These are phyloP conservation scores for Leptestheria dahalacensis DNA, from an alignment of 1,140 invertebrate genomes.

Conservation along the genomic window DNA sequence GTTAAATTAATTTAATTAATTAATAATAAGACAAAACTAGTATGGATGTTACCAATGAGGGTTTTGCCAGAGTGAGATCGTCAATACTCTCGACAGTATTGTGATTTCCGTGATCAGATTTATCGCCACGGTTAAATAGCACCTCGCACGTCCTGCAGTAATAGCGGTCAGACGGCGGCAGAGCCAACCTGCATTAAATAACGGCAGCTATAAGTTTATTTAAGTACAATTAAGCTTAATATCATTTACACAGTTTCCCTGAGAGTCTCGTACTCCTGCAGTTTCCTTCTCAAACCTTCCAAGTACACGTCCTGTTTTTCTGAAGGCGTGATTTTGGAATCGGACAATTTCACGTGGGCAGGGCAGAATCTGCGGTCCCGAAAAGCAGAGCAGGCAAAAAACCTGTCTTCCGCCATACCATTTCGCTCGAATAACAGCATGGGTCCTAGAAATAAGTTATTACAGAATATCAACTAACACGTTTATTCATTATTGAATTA, in stretches of 20 bases:
- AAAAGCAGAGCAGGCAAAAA: conserved; percentile 63
- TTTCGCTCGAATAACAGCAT: conserved; percentile 46
- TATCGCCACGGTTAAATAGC: no score
- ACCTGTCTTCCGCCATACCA: conserved; percentile 30
- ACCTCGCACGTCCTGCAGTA: neutral
- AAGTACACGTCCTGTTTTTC: no score
- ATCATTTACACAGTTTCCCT: no score
- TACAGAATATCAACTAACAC: no score
- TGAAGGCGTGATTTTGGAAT: neutral
- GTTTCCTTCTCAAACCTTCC: no score
- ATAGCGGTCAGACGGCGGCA: neutral
- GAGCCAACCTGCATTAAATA: neutral
- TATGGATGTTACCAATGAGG: conserved; percentile 29
- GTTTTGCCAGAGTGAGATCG: conserved; percentile 35
- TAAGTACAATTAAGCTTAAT: no score
- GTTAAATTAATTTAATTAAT: conserved; percentile 24
- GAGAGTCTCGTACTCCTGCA: no score
- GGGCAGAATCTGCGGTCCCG: conserved; percentile 49
- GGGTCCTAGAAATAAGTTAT: conserved; percentile 35
- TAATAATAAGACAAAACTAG: neutral
- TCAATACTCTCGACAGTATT: conserved; percentile 24
- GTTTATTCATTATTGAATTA: no score
- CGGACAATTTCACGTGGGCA: conserved; percentile 3
- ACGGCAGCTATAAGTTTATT: no score
- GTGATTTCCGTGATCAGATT: no score